A percentile compares a stretch with the other conserved stretches of the same genome.
These are phyloP conservation scores for Chionomys nivalis DNA, from an alignment of 2,113 vertebrate genomes.

Conservation along the genomic window DNA sequence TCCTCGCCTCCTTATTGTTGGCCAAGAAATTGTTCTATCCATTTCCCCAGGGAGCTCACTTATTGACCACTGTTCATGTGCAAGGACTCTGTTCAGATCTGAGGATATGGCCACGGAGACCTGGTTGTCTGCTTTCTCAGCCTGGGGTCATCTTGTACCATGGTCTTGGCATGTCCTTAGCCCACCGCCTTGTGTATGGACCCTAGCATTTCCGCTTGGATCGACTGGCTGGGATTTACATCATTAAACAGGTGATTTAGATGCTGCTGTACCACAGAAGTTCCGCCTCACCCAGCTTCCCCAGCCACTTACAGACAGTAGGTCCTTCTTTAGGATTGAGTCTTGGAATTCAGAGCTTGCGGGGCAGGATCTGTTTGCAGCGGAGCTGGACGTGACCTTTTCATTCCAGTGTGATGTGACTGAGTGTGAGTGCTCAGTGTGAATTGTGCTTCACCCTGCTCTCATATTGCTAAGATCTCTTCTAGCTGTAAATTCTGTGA, in stretches of 20 bases:
- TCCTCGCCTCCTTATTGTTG: neutral
- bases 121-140: conserved; percentile 13
- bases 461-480: neutral
- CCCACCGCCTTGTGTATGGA: neutral
- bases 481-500: neutral
- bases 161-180: neutral
- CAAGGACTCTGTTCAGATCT: conserved; percentile 5
- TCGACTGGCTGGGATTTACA: neutral
- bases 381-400: neutral
- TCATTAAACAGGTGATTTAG: neutral
- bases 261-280: neutral
- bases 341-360: neutral
- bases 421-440: neutral
- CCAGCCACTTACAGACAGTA: neutral
- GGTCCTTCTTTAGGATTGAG: neutral
- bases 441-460: neutral
- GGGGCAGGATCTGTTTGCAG: neutral
- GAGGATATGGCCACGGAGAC: neutral
- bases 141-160: neutral
- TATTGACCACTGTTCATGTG: neutral
- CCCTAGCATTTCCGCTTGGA: neutral
- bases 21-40: conserved; percentile 10
- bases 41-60: neutral
- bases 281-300: neutral
- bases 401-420: neutral